Evolutionary conservation across 2,113 vertebrate species (phyloP).

Genomic region (Cathartes aura): DNA sequence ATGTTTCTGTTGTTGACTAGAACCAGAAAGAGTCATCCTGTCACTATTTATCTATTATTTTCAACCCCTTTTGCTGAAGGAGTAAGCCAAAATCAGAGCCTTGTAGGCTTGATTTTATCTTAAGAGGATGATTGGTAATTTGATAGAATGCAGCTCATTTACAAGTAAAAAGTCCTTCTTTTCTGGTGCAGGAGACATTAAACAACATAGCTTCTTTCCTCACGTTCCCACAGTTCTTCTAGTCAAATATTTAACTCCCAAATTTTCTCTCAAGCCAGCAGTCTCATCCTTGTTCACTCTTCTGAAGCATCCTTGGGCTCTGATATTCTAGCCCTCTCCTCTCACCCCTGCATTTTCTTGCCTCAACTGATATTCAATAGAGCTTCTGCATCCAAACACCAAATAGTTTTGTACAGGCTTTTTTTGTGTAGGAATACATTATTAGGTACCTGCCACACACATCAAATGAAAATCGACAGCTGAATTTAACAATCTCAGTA

Average conservation of each 20-base stretch:
- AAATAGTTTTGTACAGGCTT: not conserved
- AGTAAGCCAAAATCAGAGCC: not conserved
- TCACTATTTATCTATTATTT: not conserved
- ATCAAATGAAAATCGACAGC: not conserved
- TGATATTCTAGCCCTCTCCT: not conserved
- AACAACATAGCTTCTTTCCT: not conserved
- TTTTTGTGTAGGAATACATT: not conserved
- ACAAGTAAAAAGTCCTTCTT: not conserved
- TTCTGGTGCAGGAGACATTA: not conserved
- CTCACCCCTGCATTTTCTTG: not conserved
- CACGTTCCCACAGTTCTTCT: not conserved
- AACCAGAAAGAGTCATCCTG: not conserved
- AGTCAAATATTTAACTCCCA: not conserved
- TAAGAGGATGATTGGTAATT: not conserved
- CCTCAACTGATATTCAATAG: not conserved
- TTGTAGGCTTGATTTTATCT: not conserved
- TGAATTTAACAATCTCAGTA: not conserved
- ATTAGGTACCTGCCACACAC: not conserved
- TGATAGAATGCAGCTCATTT: not conserved
- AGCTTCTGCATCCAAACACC: not conserved
- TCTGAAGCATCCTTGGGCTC: not conserved
- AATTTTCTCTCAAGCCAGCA: not conserved
- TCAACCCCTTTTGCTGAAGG: not conserved
- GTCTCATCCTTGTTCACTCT: not conserved
- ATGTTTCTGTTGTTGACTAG: not conserved